These are phyloP conservation scores for Rhinogobius similis DNA, from an alignment of 2,113 vertebrate species.

Conservation along the genomic window DNA sequence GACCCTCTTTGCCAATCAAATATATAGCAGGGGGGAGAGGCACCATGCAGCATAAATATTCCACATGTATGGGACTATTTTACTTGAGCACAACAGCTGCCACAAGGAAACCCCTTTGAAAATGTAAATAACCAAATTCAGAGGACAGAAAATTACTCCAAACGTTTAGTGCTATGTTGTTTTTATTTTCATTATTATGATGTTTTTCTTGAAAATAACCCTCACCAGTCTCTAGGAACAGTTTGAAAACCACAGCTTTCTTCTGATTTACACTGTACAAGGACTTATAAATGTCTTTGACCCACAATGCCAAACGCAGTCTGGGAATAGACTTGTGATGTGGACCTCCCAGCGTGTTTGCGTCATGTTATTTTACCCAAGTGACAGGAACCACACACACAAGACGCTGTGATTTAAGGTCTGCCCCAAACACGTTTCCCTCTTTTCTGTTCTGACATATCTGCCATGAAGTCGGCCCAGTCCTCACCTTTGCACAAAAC, in stretches of 20 bases:
- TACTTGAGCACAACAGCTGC: not conserved
- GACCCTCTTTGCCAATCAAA: not conserved
- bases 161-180: not conserved
- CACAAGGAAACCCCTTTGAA: not conserved
- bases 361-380: conserved; percentile 11
- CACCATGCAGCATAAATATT: not conserved
- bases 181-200: not conserved
- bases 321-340: conserved; percentile 9
- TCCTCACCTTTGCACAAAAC: conserved; percentile 46
- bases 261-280: not conserved
- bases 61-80: not conserved
- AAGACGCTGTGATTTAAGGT: conserved; percentile 47
- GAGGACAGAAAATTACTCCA: not conserved
- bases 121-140: not conserved
- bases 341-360: conserved; percentile 34
- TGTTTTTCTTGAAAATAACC: not conserved
- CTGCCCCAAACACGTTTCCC: conserved; percentile 25
- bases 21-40: not conserved
- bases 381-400: conserved; percentile 42
- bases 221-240: not conserved
- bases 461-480: conserved; percentile 27
- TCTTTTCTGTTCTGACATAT: conserved; percentile 42
- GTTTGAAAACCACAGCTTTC: not conserved
- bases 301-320: conserved; percentile 5
- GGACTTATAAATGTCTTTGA: conserved; percentile 2